Evolutionary conservation across 2,888 invertebrate species (phyloP), one percentile per base, ranked within the genome.

Genomic region (Rhingia rostrata): DNA sequence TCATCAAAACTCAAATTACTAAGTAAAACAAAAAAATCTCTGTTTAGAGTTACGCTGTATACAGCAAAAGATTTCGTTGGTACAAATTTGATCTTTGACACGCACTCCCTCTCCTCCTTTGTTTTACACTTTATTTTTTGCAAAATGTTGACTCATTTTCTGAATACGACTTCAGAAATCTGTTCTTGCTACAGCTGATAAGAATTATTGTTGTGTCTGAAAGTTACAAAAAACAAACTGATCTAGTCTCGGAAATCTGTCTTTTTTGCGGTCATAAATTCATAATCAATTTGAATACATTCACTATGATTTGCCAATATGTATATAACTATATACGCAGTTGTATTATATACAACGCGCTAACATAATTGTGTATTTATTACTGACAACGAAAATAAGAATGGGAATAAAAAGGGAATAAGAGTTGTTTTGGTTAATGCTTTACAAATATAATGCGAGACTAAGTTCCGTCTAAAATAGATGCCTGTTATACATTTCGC

Each of bases 71-170:
- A 77, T 66, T 75, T 77, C 43, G 60, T 77, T 67, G 61, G 41
- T 87, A 87, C 88, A 86, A 88, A 88, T 89, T 88, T 89, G 89
- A 90, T 90, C 90, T 90, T 88, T 90, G 89, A 88, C 90, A 88
- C 86, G 88, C 87, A 88, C 84, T 56, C 33, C 30, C 39, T 33
- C 53, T 67, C 45, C 45, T 39, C 45, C 10, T 61, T 78, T 72
- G 78, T 78, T 53, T 10, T 47, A 45, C 41, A 66, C 45, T 58
- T 35, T 54, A 35, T 53, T n/a, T 66, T 22, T 22, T 22, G 22
- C 22, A 22, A 53, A 61, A 61, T 43, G 74, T 70, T 84, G 80
- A 84, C 60, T 84, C 84, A 80, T 70, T 69, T 53, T 64, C 43
- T n/a, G 49, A 14, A 56, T 12, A 54, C 47, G 33, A 51, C 60